Evolutionary conservation across 2,113 vertebrate species (phyloP), one percentile per base, ranked within the genome.

Genomic region (Rhodinocichla rosea): DNA sequence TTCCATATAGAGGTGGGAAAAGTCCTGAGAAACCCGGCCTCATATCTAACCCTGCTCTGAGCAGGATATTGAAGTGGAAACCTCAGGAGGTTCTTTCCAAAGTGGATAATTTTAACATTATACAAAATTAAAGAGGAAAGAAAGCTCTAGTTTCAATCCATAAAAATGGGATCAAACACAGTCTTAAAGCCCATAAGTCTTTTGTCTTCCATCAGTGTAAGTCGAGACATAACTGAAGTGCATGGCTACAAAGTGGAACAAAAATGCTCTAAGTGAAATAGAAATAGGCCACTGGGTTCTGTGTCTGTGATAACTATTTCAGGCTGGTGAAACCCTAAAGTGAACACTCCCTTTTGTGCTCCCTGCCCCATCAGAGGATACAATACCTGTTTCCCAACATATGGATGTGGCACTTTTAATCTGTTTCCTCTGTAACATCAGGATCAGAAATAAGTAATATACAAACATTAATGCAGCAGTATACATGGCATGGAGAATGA

Each of bases 351-450:
- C 5, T 53, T 68, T 32, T 56, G 13, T 57, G 9, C 23, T 57
- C 28, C 23, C 17, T 82, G 37, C 5, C 24, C 3, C 32, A 52
- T 8, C 22, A 47, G 19, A 69, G 23, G 23, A 64, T 0, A 2
- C 14, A 2, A 7, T 24, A 53, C 13, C 21, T 39, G 6, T 28
- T 89, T 42, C 56, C 17, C 24, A 82, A 7, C 0, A 0, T 21
- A 17, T 30, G 3, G n/a, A 5, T 92, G 37, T 12, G 27, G 15
- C 7, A 30, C 15, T 68, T 78, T 60, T 2, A n/a, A 15, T 79
- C 68, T 16, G 2, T 39, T 63, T 75, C 8, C 4, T 5, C 0
- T 53, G 33, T 65, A 76, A 76, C 9, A 30, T 2, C 0, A 1
- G 6, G 11, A 19, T 85, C 27, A 86, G 37, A 83, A 76, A 15